Conservation (phyloP, 92 coral and sea anemone genomes). For the Phenganax marumi region DNA sequence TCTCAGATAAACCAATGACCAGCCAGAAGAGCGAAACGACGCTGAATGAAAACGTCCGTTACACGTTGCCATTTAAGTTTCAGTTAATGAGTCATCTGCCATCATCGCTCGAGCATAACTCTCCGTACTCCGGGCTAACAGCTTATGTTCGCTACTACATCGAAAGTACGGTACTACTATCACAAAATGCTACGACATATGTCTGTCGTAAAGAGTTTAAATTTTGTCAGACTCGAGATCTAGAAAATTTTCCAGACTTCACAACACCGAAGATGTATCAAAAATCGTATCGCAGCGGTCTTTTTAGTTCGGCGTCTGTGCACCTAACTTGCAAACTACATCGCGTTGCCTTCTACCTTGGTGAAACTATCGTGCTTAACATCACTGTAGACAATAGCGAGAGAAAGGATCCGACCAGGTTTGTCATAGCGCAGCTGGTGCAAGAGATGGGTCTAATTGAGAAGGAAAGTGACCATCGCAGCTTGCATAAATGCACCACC, state of each 20-base stretch:
- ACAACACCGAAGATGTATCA: slow-evolving; percentile 25
- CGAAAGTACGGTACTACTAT: slow-evolving; percentile 17
- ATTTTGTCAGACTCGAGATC: slow-evolving; percentile 25
- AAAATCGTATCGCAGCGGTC: slow-evolving; percentile 14
- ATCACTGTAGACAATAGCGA: slow-evolving; percentile 37
- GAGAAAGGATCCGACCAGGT: slow-evolving; percentile 21
- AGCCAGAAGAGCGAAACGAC: neutral
- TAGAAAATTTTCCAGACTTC: slow-evolving; percentile 1
- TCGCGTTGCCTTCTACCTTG: slow-evolving; percentile 31
- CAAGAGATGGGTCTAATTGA: slow-evolving; percentile 31
- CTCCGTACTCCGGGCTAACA: slow-evolving; percentile 21
- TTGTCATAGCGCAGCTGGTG: slow-evolving; percentile 35
- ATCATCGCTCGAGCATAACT: slow-evolving; percentile 19
- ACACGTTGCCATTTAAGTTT: slow-evolving; percentile 28
- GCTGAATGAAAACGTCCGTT: slow-evolving; percentile 24
- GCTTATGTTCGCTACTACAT: slow-evolving; percentile 33
- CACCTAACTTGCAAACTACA: slow-evolving; percentile 22
- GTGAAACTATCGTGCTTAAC: slow-evolving; percentile 12
- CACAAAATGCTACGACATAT: neutral
- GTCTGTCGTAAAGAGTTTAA: slow-evolving; percentile 17
- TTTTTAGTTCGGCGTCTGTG: slow-evolving; percentile 10
- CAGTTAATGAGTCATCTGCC: slow-evolving; percentile 27
- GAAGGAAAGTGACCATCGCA: slow-evolving; percentile 28
- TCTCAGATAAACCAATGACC: neutral
- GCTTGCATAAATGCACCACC: slow-evolving; percentile 20